These are phyloP conservation scores for Cephonodes hylas DNA, from an alignment of 2,888 invertebrate genomes.

Conservation along the genomic window DNA sequence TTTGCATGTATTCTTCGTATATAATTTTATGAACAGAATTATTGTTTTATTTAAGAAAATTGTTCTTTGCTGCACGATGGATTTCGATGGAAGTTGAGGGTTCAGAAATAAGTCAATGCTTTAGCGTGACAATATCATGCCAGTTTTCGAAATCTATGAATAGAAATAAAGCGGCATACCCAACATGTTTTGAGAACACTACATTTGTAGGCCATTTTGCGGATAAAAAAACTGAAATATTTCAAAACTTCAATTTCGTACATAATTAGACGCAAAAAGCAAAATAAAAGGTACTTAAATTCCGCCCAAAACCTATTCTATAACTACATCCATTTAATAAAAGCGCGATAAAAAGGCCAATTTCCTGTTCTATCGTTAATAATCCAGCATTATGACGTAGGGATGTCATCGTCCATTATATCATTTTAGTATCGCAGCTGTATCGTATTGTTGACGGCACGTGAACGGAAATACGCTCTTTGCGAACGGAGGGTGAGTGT, in stretches of 20 bases:
- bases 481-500: constrained; percentile 21
- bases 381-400: constrained; percentile 66
- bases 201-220: too few relatives aligned
- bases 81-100: too few relatives aligned
- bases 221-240: too few relatives aligned
- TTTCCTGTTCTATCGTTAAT: constrained; percentile 69
- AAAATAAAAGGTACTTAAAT: not conserved
- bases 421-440: constrained; percentile 48
- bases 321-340: not conserved
- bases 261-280: too few relatives aligned
- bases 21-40: not conserved
- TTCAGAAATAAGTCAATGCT: too few relatives aligned
- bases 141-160: too few relatives aligned
- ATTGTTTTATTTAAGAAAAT: not conserved
- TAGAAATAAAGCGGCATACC: too few relatives aligned
- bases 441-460: constrained; percentile 64
- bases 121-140: too few relatives aligned
- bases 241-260: too few relatives aligned
- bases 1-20: not conserved
- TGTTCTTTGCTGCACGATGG: too few relatives aligned
- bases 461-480: constrained; percentile 73
- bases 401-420: constrained; percentile 57
- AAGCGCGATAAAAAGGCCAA: constrained; percentile 53
- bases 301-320: not conserved
- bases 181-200: too few relatives aligned